A percentile compares a stretch with the other conserved stretches of the same genome.
phyloP scores from a whole-genome alignment of 2,888 invertebrate species.

The Caenorhabditis sinica region DNA sequence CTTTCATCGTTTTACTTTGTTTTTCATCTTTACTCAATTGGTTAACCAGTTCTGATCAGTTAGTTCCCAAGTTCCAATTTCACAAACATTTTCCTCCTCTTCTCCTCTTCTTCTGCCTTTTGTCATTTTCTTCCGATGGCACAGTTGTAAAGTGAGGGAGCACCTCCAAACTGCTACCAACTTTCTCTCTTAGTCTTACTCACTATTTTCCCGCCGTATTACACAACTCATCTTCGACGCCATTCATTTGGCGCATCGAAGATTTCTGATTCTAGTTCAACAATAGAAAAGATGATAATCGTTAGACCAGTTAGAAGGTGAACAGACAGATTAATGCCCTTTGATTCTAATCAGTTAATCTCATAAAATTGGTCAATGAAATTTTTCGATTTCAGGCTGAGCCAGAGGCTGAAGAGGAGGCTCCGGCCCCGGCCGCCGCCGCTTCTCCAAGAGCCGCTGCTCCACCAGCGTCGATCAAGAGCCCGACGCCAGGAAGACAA shows the following conservation, averaged over 20 bases:
- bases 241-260: constrained; percentile 23
- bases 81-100: constrained; percentile 16
- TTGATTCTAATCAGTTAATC: background rate
- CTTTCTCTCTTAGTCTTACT: constrained; percentile 17
- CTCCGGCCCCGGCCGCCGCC: constrained; percentile 71
- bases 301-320: constrained; percentile 9
- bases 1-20: background rate
- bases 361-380: background rate
- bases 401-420: constrained; percentile 67
- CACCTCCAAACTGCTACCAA: constrained; percentile 47
- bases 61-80: constrained; percentile 26
- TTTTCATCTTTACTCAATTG: background rate
- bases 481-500: constrained; percentile 76
- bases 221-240: constrained; percentile 49
- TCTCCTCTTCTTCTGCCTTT: constrained; percentile 3
- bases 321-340: constrained; percentile 5
- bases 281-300: constrained; percentile 53
- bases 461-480: constrained; percentile 75
- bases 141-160: constrained; percentile 58
- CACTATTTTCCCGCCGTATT: constrained; percentile 33
- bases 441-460: constrained; percentile 68
- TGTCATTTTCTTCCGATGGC: constrained; percentile 48
- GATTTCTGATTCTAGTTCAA: constrained; percentile 39
- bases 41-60: background rate
- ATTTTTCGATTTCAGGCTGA: constrained; percentile 49